These are phyloP conservation scores for Phacellophora camtschatica DNA, from an alignment of 30 jellyfish, hydroid and myxozoan species.

Conservation along the genomic window DNA sequence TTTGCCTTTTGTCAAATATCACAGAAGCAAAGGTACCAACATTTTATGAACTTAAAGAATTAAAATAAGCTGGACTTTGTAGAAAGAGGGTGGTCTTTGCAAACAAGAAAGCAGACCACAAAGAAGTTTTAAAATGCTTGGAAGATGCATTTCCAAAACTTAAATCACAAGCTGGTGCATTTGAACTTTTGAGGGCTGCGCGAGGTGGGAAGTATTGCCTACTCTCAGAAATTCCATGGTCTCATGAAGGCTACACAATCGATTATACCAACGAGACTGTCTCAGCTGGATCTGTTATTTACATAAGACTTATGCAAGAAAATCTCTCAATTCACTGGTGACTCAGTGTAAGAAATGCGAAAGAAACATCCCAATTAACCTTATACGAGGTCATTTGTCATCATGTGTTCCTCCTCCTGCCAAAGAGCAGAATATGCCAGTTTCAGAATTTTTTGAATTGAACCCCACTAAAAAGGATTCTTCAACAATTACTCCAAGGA, in stretches of 20 bases:
- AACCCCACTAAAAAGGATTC: not conserved
- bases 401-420: not conserved
- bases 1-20: not conserved
- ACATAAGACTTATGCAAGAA: not conserved
- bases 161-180: not conserved
- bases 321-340: not conserved
- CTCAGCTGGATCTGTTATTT: not conserved
- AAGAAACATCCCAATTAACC: not conserved
- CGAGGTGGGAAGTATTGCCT: not conserved
- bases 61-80: not conserved
- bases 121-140: not conserved
- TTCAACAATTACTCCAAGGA: not conserved
- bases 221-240: not conserved
- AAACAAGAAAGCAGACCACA: conserved; percentile 10
- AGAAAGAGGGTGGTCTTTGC: not conserved
- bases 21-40: not conserved
- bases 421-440: not conserved
- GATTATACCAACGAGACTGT: not conserved
- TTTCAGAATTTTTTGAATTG: not conserved
- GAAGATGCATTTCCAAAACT: not conserved
- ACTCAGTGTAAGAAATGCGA: not conserved
- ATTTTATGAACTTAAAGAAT: not conserved
- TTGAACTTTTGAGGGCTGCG: not conserved
- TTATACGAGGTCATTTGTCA: not conserved
- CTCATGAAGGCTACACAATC: not conserved